Evolutionary conservation across 2,888 invertebrate species (phyloP).

Genomic region (Cynaeus angustus): DNA sequence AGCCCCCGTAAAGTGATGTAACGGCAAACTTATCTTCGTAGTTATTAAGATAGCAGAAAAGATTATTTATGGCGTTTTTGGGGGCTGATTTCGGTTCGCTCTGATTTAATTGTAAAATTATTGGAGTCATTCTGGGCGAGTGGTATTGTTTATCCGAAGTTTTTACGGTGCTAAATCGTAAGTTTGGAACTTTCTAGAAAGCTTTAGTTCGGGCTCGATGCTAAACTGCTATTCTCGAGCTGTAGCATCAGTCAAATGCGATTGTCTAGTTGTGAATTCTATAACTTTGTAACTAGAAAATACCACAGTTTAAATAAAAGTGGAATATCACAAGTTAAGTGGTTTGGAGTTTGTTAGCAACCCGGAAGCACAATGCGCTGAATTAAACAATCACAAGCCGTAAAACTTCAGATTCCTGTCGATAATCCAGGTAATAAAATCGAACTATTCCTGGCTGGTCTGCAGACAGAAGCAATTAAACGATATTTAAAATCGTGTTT

Average conservation of each 20-base stretch:
- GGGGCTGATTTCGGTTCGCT: too few relatives aligned
- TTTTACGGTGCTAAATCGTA: constrained; percentile 4
- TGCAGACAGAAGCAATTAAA: constrained; percentile 17
- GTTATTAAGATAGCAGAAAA: constrained; percentile 27
- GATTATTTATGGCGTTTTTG: constrained; percentile 26
- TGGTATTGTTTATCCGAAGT: constrained; percentile 1
- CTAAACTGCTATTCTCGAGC: constrained; percentile 20
- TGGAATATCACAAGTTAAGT: background rate
- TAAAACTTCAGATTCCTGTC: too few relatives aligned
- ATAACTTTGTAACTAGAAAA: constrained; percentile 1
- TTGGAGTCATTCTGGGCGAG: constrained; percentile 1
- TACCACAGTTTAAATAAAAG: background rate
- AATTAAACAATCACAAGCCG: background rate
- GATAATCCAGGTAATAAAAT: background rate
- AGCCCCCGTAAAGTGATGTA: constrained; percentile 13
- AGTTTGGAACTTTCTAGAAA: constrained; percentile 6
- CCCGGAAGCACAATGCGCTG: background rate
- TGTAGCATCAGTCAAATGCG: constrained; percentile 24
- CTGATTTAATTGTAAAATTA: constrained; percentile 20
- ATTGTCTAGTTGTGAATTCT: constrained; percentile 32
- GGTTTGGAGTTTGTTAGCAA: too few relatives aligned
- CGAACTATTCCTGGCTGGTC: background rate
- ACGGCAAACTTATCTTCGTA: constrained; percentile 23
- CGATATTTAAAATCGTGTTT: constrained; percentile 31
- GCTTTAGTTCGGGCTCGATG: background rate